Percentiles rank a stretch among this genome's conserved stretches.
Evolutionary conservation across 2,113 vertebrate genomes (phyloP).

Genomic region (Pseudorasbora parva): DNA sequence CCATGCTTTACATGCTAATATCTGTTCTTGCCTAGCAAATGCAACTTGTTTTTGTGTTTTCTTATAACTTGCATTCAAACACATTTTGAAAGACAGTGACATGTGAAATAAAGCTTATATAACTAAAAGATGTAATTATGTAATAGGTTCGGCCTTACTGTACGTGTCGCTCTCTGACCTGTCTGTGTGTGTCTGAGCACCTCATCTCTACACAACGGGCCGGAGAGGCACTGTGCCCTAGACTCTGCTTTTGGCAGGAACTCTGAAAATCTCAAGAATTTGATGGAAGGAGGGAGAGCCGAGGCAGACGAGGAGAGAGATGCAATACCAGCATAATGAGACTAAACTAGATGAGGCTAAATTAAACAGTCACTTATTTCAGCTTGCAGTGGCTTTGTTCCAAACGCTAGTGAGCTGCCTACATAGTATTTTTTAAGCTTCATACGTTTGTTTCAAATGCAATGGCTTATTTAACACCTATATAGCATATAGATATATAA

Average conservation of each 20-base stretch:
- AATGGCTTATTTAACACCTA: neutral
- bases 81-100: neutral
- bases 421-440: neutral
- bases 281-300: constrained; percentile 31
- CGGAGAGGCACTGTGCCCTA: neutral
- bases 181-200: neutral
- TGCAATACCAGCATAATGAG: neutral
- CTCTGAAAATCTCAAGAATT: constrained; percentile 41
- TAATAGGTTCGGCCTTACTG: neutral
- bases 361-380: neutral
- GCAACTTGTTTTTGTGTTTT: neutral
- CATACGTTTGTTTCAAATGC: neutral
- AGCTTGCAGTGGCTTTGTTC: neutral
- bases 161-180: neutral
- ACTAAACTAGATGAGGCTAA: constrained; percentile 28
- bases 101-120: neutral
- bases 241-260: constrained; percentile 48
- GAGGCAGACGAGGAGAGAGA: neutral
- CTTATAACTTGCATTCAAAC: neutral
- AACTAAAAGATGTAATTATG: neutral
- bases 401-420: neutral
- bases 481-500: neutral
- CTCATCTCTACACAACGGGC: neutral
- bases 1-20: no score
- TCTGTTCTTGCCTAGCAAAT: neutral